Conservation (phyloP, 2,888 invertebrate genomes). For the Caenorhabditis sp. region DNA sequence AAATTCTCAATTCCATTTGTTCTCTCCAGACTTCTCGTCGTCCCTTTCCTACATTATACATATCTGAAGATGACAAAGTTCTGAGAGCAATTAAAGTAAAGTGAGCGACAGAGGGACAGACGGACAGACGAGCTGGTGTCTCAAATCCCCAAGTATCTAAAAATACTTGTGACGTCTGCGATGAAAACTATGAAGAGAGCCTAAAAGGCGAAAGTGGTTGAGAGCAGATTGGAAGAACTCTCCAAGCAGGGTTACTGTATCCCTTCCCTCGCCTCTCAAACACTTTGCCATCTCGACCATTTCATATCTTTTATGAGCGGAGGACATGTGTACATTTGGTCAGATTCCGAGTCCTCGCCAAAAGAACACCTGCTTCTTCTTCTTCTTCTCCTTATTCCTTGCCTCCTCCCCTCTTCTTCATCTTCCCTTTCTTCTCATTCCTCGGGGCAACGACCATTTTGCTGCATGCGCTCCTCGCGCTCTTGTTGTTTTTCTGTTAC, state of each 20-base stretch:
- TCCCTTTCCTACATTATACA: too few species aligned
- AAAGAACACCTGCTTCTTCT: slow-evolving; percentile 26
- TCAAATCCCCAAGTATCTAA: not conserved
- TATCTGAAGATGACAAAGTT: too few species aligned
- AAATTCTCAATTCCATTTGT: too few species aligned
- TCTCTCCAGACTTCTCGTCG: too few species aligned
- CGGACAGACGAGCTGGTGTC: too few species aligned
- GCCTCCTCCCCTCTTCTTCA: slow-evolving; percentile 21
- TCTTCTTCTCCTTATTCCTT: too few species aligned
- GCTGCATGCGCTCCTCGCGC: slow-evolving; percentile 12
- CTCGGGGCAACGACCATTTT: slow-evolving; percentile 28
- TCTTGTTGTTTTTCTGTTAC: slow-evolving; percentile 20
- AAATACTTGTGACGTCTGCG: not conserved
- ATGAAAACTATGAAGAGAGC: too few species aligned
- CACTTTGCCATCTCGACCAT: not conserved
- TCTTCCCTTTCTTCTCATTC: slow-evolving; percentile 10
- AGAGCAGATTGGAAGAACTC: too few species aligned
- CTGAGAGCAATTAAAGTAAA: slow-evolving; percentile 1
- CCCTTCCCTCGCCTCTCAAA: not conserved
- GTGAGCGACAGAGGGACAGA: not conserved
- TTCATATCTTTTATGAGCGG: not conserved
- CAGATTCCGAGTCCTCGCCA: slow-evolving; percentile 11
- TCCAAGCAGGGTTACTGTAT: not conserved
- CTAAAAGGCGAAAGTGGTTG: too few species aligned
- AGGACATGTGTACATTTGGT: slow-evolving; percentile 5